A percentile compares a stretch with the other conserved stretches of the same genome.
phyloP scores from a whole-genome alignment of 1,140 invertebrate species.

The Bombus sylvicola region DNA sequence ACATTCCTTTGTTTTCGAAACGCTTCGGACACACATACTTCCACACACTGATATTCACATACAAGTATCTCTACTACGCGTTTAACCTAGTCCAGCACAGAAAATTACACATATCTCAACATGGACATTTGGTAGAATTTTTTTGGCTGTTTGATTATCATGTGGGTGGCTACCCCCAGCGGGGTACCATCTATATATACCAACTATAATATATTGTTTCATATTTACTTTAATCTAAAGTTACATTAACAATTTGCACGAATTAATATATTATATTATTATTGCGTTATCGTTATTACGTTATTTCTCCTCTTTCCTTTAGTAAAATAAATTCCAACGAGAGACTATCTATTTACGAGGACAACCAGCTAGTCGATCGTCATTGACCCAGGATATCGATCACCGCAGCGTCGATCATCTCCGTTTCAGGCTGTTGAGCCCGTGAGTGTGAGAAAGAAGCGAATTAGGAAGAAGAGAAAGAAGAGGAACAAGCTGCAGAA shows the following conservation, averaged over 20 bases:
- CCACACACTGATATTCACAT: too few relatives aligned
- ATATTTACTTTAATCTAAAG: neutral
- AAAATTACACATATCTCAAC: too few relatives aligned
- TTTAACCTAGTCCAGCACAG: too few relatives aligned
- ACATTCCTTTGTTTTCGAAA: too few relatives aligned
- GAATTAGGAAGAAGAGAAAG: slow-evolving; percentile 32
- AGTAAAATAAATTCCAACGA: slow-evolving; percentile 24
- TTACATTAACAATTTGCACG: neutral
- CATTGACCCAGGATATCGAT: slow-evolving; percentile 4
- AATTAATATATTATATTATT: neutral
- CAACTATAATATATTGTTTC: too few relatives aligned
- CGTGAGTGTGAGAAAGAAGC: neutral
- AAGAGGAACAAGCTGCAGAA: slow-evolving; percentile 11
- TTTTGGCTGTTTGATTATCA: too few relatives aligned
- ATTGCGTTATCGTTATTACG: neutral
- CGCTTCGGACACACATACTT: too few relatives aligned
- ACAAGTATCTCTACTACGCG: too few relatives aligned
- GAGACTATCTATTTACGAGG: neutral
- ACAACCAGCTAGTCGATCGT: neutral
- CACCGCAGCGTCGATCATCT: neutral
- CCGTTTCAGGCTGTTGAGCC: slow-evolving; percentile 1
- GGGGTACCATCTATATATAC: too few relatives aligned
- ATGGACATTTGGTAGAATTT: too few relatives aligned
- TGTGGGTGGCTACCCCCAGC: too few relatives aligned
- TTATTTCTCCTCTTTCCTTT: neutral